Evolutionary conservation across 2,113 vertebrate species (phyloP), one percentile per base, ranked within the genome.

Genomic region (Scatophagus argus): DNA sequence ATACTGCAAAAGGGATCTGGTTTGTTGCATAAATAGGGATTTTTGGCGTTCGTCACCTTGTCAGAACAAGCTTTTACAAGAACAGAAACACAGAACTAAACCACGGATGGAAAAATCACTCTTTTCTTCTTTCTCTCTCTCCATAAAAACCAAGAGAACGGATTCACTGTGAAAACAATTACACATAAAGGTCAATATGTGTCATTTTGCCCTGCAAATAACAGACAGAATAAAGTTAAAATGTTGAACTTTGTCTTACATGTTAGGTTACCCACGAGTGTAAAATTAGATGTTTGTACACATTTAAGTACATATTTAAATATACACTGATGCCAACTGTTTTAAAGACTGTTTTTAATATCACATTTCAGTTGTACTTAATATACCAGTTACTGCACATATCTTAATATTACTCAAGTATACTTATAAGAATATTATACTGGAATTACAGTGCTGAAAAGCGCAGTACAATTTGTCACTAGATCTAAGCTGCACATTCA

Each of bases 21-120:
- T 31, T 47, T n/a, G 29, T 46, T 75, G 68, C 31, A 63, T 78
- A 52, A 77, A 61, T 12, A 64, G 34, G 68, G 64, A 55, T 47
- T 70, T 0, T 36, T 38, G 55, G 5, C 8, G 11, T 38, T 51
- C 11, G 54, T 56, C 32, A 58, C 52, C 31, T 72, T n/a, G 49
- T 67, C 8, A 9, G 47, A 62, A 47, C 21, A 36, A 47, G 38
- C 16, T 75, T 80, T 71, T 61, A 79, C 1, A 5, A 75, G 59
- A n/a, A n/a, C n/a, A 27, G 47, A 17, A 46, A 39, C 65, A 41
- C 14, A 73, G 32, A 44, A 29, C 56, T 41, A 32, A 1, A 27
- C 25, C 1, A 0, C 21, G 58, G 17, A 65, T 63, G 14, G 27
- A 58, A 23, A 44, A 44, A 31, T 29, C 25, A 17, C 23, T 74